Evolutionary conservation across 1,140 invertebrate species (phyloP), one percentile per base, ranked within the genome.

Genomic region (Drosophila hydei): DNA sequence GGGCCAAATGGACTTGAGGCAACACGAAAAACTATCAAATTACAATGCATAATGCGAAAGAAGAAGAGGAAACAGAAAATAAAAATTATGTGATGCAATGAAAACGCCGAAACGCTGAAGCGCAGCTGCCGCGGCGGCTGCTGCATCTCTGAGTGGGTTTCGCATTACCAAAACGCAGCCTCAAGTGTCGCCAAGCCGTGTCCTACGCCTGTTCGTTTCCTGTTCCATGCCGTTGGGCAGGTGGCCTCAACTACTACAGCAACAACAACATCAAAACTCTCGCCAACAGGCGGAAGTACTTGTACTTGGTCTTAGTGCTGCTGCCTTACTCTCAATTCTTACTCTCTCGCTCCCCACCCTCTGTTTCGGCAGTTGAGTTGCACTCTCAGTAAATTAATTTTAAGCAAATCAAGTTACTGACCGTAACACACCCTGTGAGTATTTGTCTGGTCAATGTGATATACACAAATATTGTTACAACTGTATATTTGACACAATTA

Each of bases 1-100:
- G 69, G 79, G 79, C 79, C 75, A 83, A 83, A 77, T 72, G 69
- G 56, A 69, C 78, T 80, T 51, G 27, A 52, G 61, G 64, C 30
- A 56, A 55, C 60, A 48, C 19, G 21, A 30, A 61, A 63, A 77
- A 72, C 58, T 79, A 83, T 84, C 72, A 72, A 58, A 69, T 83
- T 83, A 79, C 79, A 61, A 55, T 40, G 19, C 52, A 65, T 36
- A 68, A 62, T 42, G 50, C 27, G 16, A 40, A 61, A 43, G 36
- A 45, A 48, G 42, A 36, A 30, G 50, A 58, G 51, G 40, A 67
- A 68, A 54, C 42, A 54, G 47, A 61, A 50, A 27, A 43, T 18
- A 60, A 47, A 48, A 48, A 48, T 23, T 4, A 51, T 38, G 51
- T 59, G 62, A 72, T 59, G 69, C 48, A 72, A 71, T 59, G 54